Evolutionary conservation across 2,888 invertebrate genomes (phyloP), one percentile per base, ranked within the genome.

Genomic region (Leistus spinibarbis): DNA sequence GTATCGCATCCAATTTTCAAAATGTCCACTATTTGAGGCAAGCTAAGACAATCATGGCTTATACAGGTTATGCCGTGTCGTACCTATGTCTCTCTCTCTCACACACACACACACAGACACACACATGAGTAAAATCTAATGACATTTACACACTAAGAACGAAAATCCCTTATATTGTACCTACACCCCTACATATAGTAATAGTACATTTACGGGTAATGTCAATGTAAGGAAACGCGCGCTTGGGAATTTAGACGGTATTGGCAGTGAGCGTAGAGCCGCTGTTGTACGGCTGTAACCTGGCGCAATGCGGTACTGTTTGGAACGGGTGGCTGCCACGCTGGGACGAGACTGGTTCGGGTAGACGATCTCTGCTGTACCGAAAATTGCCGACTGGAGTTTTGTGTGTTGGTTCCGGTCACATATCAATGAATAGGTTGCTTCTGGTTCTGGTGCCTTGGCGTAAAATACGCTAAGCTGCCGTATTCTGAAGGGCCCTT

Each of bases 261-360:
- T 78, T 78, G 76, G 60, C 74, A 60, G 74, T 71, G 73, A 76
- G 71, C 76, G 74, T 78, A 78, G 76, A 71, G 76, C 69, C 77
- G 77, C 75, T 77, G 78, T 73, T 77, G 76, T 76, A 78, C 66
- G 7, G 40, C 13, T 40, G 40, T 72, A 76, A 69, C 76, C 76
- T 79, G 79, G 78, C 78, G 79, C 79, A 79, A 75, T 79, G 79
- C 79, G 79, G 79, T 75, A 78, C 76, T 75, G 79, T 77, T 77
- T 76, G 20, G 78, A 40, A 40, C 40, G 40, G 40, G 40, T 10
- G 5, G 13, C 7, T 67, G 72, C 77, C 77, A 78, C 75, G 76
- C 40, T 53, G 54, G 72, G 72, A 77, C 66, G 75, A 70, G 76
- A 76, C 67, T 63, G 67, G 66, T 63, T 77, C 78, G 78, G 77